phyloP scores from a whole-genome alignment of 2,888 invertebrate genomes.

The Cerastis leucographa region DNA sequence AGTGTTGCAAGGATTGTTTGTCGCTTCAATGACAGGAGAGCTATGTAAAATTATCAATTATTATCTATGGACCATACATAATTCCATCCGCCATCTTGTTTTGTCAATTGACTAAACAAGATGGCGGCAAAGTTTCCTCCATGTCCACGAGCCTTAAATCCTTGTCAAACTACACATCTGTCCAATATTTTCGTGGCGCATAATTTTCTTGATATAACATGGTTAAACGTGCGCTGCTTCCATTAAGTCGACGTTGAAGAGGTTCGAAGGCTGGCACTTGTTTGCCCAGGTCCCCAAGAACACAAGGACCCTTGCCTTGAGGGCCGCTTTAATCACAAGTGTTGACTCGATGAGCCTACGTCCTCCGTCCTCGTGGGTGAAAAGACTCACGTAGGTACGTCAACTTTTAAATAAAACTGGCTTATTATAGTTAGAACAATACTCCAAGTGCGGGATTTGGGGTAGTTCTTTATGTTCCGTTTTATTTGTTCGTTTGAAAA shows the following conservation, averaged over 20 bases:
- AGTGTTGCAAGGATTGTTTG: background rate
- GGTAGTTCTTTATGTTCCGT: conserved; percentile 21
- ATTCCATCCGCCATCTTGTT: too few relatives aligned
- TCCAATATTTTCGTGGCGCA: conserved; percentile 39
- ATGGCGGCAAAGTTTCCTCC: background rate
- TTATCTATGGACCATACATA: background rate
- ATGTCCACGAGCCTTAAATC: background rate
- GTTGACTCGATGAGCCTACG: conserved; percentile 78
- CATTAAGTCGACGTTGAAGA: conserved; percentile 79
- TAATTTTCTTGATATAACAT: conserved; percentile 61
- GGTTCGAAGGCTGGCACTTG: conserved; percentile 84
- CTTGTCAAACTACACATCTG: background rate
- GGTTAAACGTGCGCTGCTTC: conserved; percentile 75
- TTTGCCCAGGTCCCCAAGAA: conserved; percentile 82
- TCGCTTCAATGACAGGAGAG: background rate
- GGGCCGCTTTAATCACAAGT: conserved; percentile 87
- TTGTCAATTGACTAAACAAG: background rate
- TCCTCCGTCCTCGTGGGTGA: conserved; percentile 64
- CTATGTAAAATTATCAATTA: background rate
- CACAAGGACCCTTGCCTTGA: conserved; percentile 79
- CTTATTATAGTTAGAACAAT: conserved; percentile 31
- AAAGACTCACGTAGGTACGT: conserved; percentile 65
- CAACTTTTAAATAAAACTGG: conserved; percentile 46
- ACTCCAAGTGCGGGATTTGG: conserved; percentile 1
- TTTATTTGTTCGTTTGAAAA: conserved; percentile 20